phyloP scores from a whole-genome alignment of 1,140 invertebrate genomes.

The Oedothorax gibbosus region DNA sequence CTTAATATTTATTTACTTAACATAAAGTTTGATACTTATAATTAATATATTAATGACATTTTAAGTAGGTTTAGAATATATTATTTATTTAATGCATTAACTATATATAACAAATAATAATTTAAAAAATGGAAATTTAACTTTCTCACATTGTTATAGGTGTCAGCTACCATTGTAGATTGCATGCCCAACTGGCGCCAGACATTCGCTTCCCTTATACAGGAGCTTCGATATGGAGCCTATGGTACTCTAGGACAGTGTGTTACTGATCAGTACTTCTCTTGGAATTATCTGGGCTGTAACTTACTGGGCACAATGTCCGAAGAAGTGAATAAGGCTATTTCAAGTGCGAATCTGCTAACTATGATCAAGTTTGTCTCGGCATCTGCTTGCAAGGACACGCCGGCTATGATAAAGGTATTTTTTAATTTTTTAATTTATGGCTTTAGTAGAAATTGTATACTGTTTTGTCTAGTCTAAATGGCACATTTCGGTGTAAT shows the following conservation, averaged over 20 bases:
- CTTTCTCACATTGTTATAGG: too few species aligned
- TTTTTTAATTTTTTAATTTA: background rate
- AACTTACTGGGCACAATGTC: conserved; percentile 24
- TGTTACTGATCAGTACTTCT: conserved; percentile 14
- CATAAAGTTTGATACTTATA: background rate
- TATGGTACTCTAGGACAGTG: conserved; percentile 2
- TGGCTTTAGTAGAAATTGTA: too few species aligned
- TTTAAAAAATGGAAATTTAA: too few species aligned
- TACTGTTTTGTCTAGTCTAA: too few species aligned
- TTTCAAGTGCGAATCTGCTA: background rate
- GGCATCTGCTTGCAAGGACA: conserved; percentile 27
- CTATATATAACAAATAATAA: too few species aligned
- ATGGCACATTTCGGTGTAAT: too few species aligned
- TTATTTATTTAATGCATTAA: too few species aligned
- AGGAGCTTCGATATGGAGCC: background rate
- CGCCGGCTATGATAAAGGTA: conserved; percentile 15
- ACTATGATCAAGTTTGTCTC: conserved; percentile 38
- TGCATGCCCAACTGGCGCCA: background rate
- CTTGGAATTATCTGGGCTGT: background rate
- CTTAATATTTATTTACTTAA: too few species aligned
- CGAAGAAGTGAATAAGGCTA: background rate
- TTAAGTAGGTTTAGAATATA: too few species aligned
- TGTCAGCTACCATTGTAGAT: conserved; percentile 12
- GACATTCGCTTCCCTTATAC: background rate
- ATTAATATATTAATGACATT: too few species aligned